Evolutionary conservation across 2,113 vertebrate species (phyloP).

Genomic region (Colaptes auratus): DNA sequence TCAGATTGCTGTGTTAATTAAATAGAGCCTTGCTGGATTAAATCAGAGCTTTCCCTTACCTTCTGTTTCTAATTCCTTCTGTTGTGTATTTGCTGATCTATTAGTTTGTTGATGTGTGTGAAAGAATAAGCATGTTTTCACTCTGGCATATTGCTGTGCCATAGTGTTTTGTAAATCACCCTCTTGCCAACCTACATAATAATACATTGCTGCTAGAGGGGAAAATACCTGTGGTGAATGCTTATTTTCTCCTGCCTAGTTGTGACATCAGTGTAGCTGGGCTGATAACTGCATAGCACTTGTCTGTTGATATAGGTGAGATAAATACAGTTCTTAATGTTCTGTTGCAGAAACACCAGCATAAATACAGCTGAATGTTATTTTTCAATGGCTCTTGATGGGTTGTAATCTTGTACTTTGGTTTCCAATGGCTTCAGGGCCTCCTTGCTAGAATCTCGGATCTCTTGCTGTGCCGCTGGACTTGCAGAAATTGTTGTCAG

Average conservation of each 20-base stretch:
- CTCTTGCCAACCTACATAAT: slow-evolving; percentile 50
- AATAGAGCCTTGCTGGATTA: not conserved
- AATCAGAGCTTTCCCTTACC: not conserved
- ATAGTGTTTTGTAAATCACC: slow-evolving; percentile 36
- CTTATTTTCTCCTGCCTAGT: slow-evolving; percentile 49
- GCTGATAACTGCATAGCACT: slow-evolving; percentile 30
- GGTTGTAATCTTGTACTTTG: slow-evolving; percentile 67
- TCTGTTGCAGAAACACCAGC: slow-evolving; percentile 3
- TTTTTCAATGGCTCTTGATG: slow-evolving; percentile 32
- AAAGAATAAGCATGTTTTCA: slow-evolving; percentile 37
- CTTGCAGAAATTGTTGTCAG: slow-evolving; percentile 84
- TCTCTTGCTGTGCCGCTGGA: slow-evolving; percentile 88
- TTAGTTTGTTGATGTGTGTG: slow-evolving; percentile 33
- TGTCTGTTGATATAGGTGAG: slow-evolving; percentile 49
- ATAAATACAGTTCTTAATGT: slow-evolving; percentile 57
- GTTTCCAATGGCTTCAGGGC: slow-evolving; percentile 77
- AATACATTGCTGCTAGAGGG: slow-evolving; percentile 14
- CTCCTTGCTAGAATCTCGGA: slow-evolving; percentile 87
- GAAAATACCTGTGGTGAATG: slow-evolving; percentile 69
- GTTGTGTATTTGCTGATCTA: not conserved
- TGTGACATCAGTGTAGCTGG: not conserved
- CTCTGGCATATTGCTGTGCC: slow-evolving; percentile 27
- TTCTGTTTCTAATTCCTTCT: slow-evolving; percentile 21
- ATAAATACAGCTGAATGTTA: slow-evolving; percentile 57
- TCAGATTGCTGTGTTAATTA: not conserved